Conservation (phyloP, 2,113 vertebrate species). For the Orcinus orca region DNA sequence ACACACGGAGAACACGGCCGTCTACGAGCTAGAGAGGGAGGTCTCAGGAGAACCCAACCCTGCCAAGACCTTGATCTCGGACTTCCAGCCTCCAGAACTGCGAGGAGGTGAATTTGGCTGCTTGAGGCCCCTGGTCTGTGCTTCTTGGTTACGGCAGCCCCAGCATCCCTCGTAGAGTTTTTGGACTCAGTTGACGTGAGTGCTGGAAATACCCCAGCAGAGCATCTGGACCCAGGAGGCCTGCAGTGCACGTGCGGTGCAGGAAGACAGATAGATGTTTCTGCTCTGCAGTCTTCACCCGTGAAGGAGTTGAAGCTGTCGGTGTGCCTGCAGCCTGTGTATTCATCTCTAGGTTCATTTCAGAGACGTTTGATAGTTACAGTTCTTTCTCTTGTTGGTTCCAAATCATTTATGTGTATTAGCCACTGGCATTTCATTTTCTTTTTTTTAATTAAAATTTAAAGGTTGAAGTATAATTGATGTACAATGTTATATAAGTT, state of each 20-base stretch:
- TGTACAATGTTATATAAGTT: neutral
- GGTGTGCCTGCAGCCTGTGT: no score
- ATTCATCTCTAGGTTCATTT: neutral
- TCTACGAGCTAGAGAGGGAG: neutral
- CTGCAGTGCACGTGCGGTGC: fast-evolving
- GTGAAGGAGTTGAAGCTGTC: fast-evolving
- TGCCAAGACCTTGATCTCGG: fast-evolving
- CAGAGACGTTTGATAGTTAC: no score
- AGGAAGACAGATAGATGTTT: fast-evolving
- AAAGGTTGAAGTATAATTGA: neutral
- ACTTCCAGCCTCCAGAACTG: neutral
- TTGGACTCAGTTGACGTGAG: fast-evolving
- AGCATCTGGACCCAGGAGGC: neutral
- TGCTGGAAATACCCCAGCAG: neutral
- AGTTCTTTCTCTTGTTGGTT: neutral
- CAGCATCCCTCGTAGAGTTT: neutral
- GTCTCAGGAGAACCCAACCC: neutral
- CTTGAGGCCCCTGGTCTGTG: fast-evolving
- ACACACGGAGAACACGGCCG: fast-evolving
- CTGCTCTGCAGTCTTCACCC: no score
- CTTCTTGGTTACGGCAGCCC: fast-evolving
- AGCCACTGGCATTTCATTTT: neutral
- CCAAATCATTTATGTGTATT: neutral
- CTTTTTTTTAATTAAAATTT: neutral
- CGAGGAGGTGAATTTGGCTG: fast-evolving